These are phyloP conservation scores for Sarcophaga rosellei DNA, from an alignment of 2,888 invertebrate species.

Conservation along the genomic window DNA sequence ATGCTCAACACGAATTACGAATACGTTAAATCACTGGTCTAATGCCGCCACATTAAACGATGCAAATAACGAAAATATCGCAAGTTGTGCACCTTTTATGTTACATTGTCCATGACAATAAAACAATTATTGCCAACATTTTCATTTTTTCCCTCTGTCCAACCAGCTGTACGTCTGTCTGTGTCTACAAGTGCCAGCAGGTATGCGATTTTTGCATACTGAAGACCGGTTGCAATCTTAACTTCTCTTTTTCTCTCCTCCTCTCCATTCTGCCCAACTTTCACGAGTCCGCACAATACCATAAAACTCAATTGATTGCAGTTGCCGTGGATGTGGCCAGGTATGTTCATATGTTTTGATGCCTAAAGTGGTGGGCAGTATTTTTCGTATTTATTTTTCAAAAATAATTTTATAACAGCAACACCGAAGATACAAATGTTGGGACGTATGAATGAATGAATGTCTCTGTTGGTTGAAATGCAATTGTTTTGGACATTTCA, in stretches of 20 bases:
- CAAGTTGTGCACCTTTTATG: slow-evolving; percentile 57
- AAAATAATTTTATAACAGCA: slow-evolving; percentile 29
- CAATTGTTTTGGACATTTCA: slow-evolving; percentile 73
- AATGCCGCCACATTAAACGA: slow-evolving; percentile 57
- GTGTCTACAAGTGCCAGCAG: slow-evolving; percentile 17
- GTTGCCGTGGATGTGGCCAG: slow-evolving; percentile 19
- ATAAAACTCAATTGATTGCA: slow-evolving; percentile 24
- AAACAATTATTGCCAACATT: slow-evolving; percentile 52
- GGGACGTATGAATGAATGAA: not conserved
- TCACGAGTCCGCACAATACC: slow-evolving; percentile 16
- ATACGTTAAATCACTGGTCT: slow-evolving; percentile 64
- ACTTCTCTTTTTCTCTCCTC: slow-evolving; percentile 22
- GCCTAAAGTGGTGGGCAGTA: slow-evolving; percentile 54
- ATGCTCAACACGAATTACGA: slow-evolving; percentile 66
- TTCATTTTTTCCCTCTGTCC: slow-evolving; percentile 9
- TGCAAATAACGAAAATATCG: slow-evolving; percentile 2
- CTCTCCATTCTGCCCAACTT: slow-evolving; percentile 11
- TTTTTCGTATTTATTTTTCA: slow-evolving; percentile 32
- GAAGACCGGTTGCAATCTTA: slow-evolving; percentile 63
- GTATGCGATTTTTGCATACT: slow-evolving; percentile 57
- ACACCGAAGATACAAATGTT: not conserved
- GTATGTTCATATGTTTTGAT: not conserved
- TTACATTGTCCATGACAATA: slow-evolving; percentile 49
- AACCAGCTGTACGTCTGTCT: slow-evolving; percentile 22
- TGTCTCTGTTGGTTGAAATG: slow-evolving; percentile 50